A percentile compares a stretch with the other conserved stretches of the same genome.
These are phyloP conservation scores for Luehdorfia chinensis DNA, from an alignment of 1,140 invertebrate genomes.

Conservation along the genomic window DNA sequence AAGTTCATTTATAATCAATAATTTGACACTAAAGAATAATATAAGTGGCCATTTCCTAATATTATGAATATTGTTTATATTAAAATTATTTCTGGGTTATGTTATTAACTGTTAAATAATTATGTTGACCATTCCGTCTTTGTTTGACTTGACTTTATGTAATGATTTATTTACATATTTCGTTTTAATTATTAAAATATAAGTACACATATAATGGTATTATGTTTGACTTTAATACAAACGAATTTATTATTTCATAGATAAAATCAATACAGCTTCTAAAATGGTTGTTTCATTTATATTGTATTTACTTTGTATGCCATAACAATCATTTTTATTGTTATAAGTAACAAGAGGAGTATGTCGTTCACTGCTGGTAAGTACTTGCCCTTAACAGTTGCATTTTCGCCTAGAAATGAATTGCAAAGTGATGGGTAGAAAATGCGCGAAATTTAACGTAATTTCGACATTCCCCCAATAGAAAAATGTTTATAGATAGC, in stretches of 20 bases:
- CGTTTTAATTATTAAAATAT: conserved; percentile 10
- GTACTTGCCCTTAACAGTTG: too few species aligned
- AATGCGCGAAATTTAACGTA: too few species aligned
- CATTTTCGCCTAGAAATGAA: too few species aligned
- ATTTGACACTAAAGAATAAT: neutral
- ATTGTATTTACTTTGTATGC: too few species aligned
- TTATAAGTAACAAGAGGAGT: too few species aligned
- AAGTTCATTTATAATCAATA: conserved; percentile 1
- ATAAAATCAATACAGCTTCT: conserved; percentile 12
- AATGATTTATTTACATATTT: conserved; percentile 2
- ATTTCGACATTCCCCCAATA: too few species aligned
- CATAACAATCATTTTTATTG: too few species aligned
- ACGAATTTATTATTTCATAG: conserved; percentile 18
- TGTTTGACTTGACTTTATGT: conserved; percentile 9
- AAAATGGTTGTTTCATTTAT: conserved; percentile 9
- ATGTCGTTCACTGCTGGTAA: too few species aligned
- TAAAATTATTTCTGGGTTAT: conserved; percentile 11
- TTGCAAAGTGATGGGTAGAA: too few species aligned
- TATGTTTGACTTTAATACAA: conserved; percentile 11
- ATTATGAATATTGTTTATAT: conserved; percentile 5
- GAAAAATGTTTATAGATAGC: too few species aligned
- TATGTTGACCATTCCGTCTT: conserved; percentile 19
- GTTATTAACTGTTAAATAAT: conserved; percentile 15
- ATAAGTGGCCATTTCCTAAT: conserved; percentile 3
- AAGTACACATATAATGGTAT: conserved; percentile 11